Percentiles rank a stretch among this genome's conserved stretches.
Evolutionary conservation across 2,113 vertebrate genomes (phyloP).

Genomic region (Irena cyanogastra): DNA sequence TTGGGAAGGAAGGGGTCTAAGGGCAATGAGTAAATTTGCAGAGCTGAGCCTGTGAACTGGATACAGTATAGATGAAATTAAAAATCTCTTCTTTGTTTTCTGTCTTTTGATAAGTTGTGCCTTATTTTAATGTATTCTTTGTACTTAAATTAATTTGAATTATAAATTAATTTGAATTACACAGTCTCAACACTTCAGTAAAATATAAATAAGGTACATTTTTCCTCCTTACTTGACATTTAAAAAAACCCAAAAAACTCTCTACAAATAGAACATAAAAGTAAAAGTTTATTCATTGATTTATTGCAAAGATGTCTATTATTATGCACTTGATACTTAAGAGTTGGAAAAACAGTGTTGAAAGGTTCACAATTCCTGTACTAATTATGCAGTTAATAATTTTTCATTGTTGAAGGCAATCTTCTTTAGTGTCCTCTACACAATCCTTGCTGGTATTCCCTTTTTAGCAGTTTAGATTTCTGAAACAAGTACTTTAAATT

Average conservation of each 20-base stretch:
- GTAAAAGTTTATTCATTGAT: background rate
- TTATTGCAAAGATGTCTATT: background rate
- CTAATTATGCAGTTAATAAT: background rate
- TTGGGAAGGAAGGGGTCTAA: background rate
- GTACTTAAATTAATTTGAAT: background rate
- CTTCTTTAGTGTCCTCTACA: background rate
- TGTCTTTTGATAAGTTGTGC: background rate
- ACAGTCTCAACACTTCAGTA: background rate
- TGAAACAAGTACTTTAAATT: slow-evolving; percentile 22
- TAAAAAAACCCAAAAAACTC: no score
- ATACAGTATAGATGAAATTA: background rate
- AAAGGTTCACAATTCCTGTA: background rate
- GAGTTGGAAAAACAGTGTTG: background rate
- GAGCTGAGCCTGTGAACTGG: background rate
- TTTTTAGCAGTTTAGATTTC: slow-evolving; percentile 6
- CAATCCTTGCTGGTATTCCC: background rate
- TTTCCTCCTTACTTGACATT: background rate
- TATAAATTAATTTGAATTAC: slow-evolving; percentile 2
- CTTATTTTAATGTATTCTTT: background rate
- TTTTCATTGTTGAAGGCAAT: slow-evolving; percentile 9
- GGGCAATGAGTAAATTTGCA: background rate
- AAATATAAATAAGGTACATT: background rate
- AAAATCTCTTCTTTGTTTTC: background rate
- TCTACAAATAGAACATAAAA: background rate
- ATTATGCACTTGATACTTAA: background rate